Conservation (phyloP, 2,888 invertebrate species). For the Hedya salicella region DNA sequence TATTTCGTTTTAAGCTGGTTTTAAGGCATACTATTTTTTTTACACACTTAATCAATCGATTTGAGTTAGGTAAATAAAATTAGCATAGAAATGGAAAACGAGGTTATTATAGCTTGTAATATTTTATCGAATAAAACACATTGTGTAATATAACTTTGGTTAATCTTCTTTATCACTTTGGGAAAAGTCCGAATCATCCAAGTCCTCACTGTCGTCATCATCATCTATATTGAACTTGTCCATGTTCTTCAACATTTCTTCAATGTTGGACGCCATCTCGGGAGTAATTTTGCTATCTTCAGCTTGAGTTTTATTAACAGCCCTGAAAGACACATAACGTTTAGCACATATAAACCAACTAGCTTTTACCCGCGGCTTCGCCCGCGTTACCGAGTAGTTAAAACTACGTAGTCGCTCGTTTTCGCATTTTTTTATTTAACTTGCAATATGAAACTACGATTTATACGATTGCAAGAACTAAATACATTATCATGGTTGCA, state of each 20-base stretch:
- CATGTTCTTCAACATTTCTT: constrained; percentile 62
- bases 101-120: constrained; percentile 35
- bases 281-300: constrained; percentile 64
- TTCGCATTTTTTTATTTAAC: too few species aligned
- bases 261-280: constrained; percentile 58
- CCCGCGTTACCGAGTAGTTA: too few species aligned
- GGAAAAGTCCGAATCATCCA: constrained; percentile 44
- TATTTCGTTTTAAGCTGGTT: neutral
- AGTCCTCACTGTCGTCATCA: constrained; percentile 58
- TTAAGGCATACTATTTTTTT: neutral
- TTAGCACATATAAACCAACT: constrained; percentile 10
- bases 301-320: constrained; percentile 76
- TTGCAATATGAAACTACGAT: too few species aligned
- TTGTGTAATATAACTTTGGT: constrained; percentile 23
- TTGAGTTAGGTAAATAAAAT: constrained; percentile 3
- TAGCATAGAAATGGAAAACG: constrained; percentile 2
- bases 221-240: constrained; percentile 62
- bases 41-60: neutral
- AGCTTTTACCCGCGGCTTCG: too few species aligned
- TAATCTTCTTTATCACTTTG: constrained; percentile 47
- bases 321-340: constrained; percentile 57
- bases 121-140: constrained; percentile 35
- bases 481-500: too few species aligned
- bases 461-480: too few species aligned
- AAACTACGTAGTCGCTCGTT: too few species aligned